Evolutionary conservation across 2,888 invertebrate genomes (phyloP).

Genomic region (Stenoptilia bipunctidactyla): DNA sequence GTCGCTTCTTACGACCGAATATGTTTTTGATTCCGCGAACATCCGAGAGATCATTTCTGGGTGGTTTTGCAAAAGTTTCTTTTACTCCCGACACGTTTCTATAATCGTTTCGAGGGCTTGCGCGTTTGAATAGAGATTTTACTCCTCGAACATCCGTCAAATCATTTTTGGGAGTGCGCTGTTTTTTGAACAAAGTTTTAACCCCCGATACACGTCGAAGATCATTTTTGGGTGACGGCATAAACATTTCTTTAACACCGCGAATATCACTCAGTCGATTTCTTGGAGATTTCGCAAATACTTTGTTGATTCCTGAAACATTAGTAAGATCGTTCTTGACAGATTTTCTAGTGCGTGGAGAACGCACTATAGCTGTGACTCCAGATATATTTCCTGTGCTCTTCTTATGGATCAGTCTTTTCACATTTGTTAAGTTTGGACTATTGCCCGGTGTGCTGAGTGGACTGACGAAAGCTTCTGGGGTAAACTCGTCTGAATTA

Average conservation of each 20-base stretch:
- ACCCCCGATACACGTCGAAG: conserved; percentile 29
- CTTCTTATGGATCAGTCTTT: conserved; percentile 29
- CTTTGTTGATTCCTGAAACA: conserved; percentile 42
- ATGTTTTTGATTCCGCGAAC: conserved; percentile 36
- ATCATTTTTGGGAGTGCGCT: conserved; percentile 26
- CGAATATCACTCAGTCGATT: conserved; percentile 41
- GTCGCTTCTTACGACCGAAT: conserved; percentile 22
- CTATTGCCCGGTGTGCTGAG: conserved; percentile 31
- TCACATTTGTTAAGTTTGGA: conserved; percentile 32
- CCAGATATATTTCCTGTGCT: conserved; percentile 33
- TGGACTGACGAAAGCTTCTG: conserved; percentile 45
- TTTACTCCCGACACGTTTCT: conserved; percentile 46
- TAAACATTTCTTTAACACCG: conserved; percentile 38
- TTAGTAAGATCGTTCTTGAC: conserved; percentile 44
- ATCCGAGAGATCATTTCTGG: conserved; percentile 37
- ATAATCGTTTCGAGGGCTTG: conserved; percentile 37
- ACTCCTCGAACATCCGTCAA: conserved; percentile 46
- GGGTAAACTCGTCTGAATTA: conserved; percentile 27
- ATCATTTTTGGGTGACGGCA: conserved; percentile 31
- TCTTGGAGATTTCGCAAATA: conserved; percentile 37
- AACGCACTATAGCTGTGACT: conserved; percentile 26
- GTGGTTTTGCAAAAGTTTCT: conserved; percentile 26
- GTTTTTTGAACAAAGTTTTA: conserved; percentile 21
- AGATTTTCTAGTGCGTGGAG: conserved; percentile 33
- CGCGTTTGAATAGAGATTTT: conserved; percentile 30